Evolutionary conservation across 1,140 invertebrate genomes (phyloP), one percentile per base, ranked within the genome.

Genomic region (Armadillidium nasatum): DNA sequence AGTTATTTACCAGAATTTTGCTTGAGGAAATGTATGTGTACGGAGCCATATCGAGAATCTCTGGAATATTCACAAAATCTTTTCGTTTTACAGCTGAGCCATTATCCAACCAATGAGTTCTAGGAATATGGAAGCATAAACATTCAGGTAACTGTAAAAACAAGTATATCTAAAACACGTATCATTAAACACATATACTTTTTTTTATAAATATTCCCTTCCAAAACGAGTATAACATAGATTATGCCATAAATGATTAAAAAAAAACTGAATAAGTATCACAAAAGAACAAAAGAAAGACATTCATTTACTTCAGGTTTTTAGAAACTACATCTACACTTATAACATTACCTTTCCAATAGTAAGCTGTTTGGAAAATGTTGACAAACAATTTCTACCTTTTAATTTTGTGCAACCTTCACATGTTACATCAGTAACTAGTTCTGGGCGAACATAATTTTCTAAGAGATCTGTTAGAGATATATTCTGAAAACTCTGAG

Each of bases 41-140:
- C 23, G 92, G 89, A 82, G 90, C 92, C 88, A 94, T 90, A 82
- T 87, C 84, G 3, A 97, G 86, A 78, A 89, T 87, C 86, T 95
- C 93, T 7, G 93, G 91, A 86, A 96, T 96, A 82, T 89, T 88
- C 0, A 97, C 91, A 83, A 90, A 90, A 84, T 97, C 95, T 81
- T 90, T 88, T 67, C 94, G 88, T 86, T 97, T 97, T 77, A 90
- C 89, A 44, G 91, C 88, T 66, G 88, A 82, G 10, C 91, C 93
- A 76, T 90, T 89, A 69, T 88, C 85, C 79, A 90, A 44, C 77
- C 77, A 96, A 67, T 90, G 90, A 33, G 93, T 94, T 76, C 94
- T 88, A 60, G 91, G 90, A 82, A 97, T 90, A 84, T 97, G 95
- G 80, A 97, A 87, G 85, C 94, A 94, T 73, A 95, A 86, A 33